Conservation (phyloP, 2,113 vertebrate species). For the Rhinogobius similis region DNA sequence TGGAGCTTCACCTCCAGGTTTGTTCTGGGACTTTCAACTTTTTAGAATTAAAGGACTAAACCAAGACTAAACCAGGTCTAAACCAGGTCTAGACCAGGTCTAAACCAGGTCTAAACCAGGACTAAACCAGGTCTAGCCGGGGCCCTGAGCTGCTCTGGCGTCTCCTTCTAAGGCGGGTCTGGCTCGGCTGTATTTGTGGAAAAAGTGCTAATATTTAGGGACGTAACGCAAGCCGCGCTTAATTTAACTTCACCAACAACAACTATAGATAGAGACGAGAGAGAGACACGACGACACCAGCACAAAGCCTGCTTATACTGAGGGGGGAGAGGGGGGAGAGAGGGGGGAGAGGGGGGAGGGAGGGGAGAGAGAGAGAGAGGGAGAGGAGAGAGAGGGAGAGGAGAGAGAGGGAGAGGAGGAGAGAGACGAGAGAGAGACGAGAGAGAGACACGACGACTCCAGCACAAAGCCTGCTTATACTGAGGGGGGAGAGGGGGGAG, state of each 20-base stretch:
- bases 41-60: not conserved
- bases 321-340: too few relatives aligned
- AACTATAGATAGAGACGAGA: constrained; percentile 74
- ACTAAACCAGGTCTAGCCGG: not conserved
- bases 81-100: not conserved
- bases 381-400: too few relatives aligned
- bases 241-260: constrained; percentile 76
- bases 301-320: constrained; percentile 64
- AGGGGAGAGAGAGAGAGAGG: too few relatives aligned
- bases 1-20: too few relatives aligned
- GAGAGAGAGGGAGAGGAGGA: too few relatives aligned
- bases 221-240: constrained; percentile 79
- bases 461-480: too few relatives aligned
- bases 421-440: too few relatives aligned
- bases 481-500: too few relatives aligned
- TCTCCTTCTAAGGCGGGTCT: constrained; percentile 81
- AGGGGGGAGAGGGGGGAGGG: too few relatives aligned
- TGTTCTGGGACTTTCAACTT: too few relatives aligned
- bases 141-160: not conserved
- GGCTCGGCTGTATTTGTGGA: constrained; percentile 82
- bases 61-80: not conserved
- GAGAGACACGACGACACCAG: constrained; percentile 52
- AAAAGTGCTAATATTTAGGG: constrained; percentile 82
- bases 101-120: not conserved
- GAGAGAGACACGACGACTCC: too few relatives aligned